Conservation (phyloP, 2,113 vertebrate genomes). For the Athene noctua region DNA sequence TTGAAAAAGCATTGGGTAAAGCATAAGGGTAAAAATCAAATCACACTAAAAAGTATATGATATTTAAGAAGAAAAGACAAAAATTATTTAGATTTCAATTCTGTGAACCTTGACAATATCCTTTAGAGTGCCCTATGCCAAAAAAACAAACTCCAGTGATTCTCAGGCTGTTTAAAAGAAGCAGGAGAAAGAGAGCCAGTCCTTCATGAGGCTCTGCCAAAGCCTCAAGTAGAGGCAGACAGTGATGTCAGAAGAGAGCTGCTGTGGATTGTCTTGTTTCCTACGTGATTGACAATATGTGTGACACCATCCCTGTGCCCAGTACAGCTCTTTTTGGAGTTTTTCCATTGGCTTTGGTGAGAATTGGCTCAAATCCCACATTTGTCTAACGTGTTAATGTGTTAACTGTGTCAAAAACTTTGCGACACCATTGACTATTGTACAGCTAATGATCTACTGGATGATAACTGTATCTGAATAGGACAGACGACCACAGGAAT, state of each 20-base stretch:
- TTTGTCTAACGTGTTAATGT: constrained; percentile 59
- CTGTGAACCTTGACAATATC: neutral
- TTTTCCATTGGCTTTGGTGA: constrained; percentile 53
- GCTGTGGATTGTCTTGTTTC: constrained; percentile 52
- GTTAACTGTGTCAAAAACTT: constrained; percentile 61
- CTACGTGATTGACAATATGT: constrained; percentile 35
- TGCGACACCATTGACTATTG: constrained; percentile 40
- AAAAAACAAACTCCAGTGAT: neutral
- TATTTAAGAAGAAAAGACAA: neutral
- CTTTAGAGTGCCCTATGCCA: neutral
- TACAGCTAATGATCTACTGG: constrained; percentile 39
- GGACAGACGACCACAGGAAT: constrained; percentile 58
- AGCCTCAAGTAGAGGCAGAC: constrained; percentile 49
- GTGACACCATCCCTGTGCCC: constrained; percentile 21
- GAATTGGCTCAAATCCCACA: constrained; percentile 26
- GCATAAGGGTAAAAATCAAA: neutral
- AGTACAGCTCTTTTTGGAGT: constrained; percentile 26
- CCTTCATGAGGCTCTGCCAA: constrained; percentile 43
- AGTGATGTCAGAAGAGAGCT: constrained; percentile 54
- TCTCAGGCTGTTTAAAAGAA: constrained; percentile 26
- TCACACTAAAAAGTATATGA: neutral
- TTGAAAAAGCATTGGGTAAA: neutral
- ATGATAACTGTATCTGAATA: constrained; percentile 60
- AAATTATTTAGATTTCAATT: neutral
- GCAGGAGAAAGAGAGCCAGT: neutral